phyloP scores from a whole-genome alignment of 2,888 invertebrate genomes.

The Hemistola chrysoprasaria region DNA sequence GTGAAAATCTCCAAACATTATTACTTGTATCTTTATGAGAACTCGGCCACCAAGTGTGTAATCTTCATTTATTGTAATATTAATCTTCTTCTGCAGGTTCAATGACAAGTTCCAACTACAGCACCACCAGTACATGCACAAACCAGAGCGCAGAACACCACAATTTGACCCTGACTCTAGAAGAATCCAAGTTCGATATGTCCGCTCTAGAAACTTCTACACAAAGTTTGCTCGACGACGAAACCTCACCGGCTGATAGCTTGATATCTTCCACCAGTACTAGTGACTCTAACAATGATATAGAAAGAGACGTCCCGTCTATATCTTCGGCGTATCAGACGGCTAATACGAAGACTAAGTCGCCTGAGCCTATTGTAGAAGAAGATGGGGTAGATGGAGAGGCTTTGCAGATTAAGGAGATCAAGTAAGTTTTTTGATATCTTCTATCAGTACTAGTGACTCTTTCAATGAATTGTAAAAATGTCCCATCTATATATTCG shows the following conservation, averaged over 20 bases:
- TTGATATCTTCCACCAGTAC: conserved; percentile 85
- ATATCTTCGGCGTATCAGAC: conserved; percentile 76
- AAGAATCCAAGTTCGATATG: conserved; percentile 89
- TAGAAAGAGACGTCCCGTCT: conserved; percentile 71
- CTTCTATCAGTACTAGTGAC: too few relatives aligned
- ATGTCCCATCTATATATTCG: too few relatives aligned
- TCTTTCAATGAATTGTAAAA: too few relatives aligned
- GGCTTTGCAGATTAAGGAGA: conserved; percentile 52
- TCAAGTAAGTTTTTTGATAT: conserved; percentile 52
- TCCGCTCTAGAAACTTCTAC: conserved; percentile 86
- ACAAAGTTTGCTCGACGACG: conserved; percentile 88
- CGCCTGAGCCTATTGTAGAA: conserved; percentile 58
- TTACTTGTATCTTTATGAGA: too few relatives aligned
- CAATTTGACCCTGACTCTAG: conserved; percentile 84
- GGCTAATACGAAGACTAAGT: conserved; percentile 78
- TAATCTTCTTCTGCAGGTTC: conserved; percentile 56
- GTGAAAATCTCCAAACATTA: too few relatives aligned
- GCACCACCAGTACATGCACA: conserved; percentile 76
- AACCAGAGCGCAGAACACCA: conserved; percentile 73
- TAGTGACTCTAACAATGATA: conserved; percentile 82
- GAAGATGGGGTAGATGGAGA: conserved; percentile 67
- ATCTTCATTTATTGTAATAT: too few relatives aligned
- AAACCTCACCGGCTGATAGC: conserved; percentile 92
- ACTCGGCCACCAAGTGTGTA: too few relatives aligned
- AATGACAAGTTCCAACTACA: conserved; percentile 79